Evolutionary conservation across 2,888 invertebrate species (phyloP).

Genomic region (Terebella lapidaria): DNA sequence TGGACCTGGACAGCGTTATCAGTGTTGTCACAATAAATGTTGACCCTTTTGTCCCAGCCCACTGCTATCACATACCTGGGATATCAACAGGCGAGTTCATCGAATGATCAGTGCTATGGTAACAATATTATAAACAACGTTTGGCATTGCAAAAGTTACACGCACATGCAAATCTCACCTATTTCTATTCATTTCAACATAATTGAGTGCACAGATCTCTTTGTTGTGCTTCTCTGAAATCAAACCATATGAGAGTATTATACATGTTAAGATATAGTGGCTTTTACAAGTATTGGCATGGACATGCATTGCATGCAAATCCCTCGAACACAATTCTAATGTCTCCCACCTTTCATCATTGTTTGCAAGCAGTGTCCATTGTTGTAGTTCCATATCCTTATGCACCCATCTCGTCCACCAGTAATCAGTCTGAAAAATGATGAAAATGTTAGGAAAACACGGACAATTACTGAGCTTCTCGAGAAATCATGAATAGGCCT

Average conservation of each 20-base stretch:
- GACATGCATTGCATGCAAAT: background rate
- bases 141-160: background rate
- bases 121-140: background rate
- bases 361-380: constrained; percentile 52
- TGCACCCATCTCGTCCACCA: constrained; percentile 50
- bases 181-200: constrained; percentile 52
- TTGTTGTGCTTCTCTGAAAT: constrained; percentile 40
- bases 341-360: constrained; percentile 29
- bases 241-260: background rate
- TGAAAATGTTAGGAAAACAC: no score
- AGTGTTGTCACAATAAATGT: constrained; percentile 40
- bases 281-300: no score
- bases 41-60: constrained; percentile 52
- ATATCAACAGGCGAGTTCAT: background rate
- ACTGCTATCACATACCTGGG: constrained; percentile 51
- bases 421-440: constrained; percentile 47
- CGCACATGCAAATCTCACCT: no score
- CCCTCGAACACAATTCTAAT: no score
- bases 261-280: background rate
- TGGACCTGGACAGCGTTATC: constrained; percentile 1
- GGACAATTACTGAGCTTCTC: no score
- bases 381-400: constrained; percentile 53
- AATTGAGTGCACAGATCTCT: constrained; percentile 48
- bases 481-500: no score
- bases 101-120: background rate